Evolutionary conservation across 1,140 invertebrate species (phyloP).

Genomic region (Drosophila mojavensis): DNA sequence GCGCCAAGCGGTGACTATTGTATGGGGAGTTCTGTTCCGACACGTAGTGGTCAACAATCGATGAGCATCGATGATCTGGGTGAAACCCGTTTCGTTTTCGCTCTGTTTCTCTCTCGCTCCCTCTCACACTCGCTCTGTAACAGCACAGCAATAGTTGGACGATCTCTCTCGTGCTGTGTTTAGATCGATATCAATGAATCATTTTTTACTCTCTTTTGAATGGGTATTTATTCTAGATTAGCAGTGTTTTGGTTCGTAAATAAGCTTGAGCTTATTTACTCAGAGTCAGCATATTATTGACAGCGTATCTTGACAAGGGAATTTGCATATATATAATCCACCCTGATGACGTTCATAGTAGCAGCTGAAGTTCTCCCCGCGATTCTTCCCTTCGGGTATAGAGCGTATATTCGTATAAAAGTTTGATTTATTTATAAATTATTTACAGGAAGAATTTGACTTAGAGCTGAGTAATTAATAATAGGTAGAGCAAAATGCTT

Average conservation of each 20-base stretch:
- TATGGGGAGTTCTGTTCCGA: slow-evolving; percentile 1
- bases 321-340: slow-evolving; percentile 32
- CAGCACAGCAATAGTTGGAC: neutral
- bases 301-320: slow-evolving; percentile 26
- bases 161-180: slow-evolving; percentile 1
- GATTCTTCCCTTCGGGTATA: slow-evolving; percentile 11
- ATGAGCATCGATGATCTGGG: slow-evolving; percentile 11
- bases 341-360: slow-evolving; percentile 15
- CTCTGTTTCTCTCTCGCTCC: neutral
- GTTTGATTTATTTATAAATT: slow-evolving; percentile 13
- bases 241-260: slow-evolving; percentile 3
- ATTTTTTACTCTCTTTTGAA: neutral
- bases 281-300: slow-evolving; percentile 5
- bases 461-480: neutral
- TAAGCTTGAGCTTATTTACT: neutral
- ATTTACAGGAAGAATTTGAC: neutral
- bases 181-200: neutral
- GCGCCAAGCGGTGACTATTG: slow-evolving; percentile 47
- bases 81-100: slow-evolving; percentile 1
- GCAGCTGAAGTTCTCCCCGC: neutral
- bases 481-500: neutral
- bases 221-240: neutral
- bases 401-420: neutral
- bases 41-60: slow-evolving; percentile 15
- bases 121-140: neutral